These are phyloP conservation scores for Athene noctua DNA, from an alignment of 2,113 vertebrate genomes.

Conservation along the genomic window DNA sequence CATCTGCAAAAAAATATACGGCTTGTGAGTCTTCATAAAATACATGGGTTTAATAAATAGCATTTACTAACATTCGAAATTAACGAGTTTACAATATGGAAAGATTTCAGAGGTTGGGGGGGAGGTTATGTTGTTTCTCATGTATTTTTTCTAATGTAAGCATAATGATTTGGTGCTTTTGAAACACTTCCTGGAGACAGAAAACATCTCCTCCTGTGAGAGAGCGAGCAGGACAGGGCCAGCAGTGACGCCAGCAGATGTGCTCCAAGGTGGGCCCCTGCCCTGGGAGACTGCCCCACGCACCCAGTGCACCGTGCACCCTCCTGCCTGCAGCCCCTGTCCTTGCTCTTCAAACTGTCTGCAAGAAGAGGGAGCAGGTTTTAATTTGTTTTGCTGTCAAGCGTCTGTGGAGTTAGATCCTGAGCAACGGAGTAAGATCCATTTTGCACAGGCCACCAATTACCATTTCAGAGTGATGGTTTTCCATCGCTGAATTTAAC, in stretches of 20 bases:
- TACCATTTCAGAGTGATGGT: neutral
- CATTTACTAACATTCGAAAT: neutral
- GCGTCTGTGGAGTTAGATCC: neutral
- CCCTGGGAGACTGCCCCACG: too few relatives aligned
- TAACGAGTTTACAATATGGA: neutral
- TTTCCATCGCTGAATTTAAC: neutral
- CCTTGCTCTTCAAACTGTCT: neutral
- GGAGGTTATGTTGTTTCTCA: neutral
- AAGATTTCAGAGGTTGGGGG: neutral
- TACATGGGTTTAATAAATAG: neutral
- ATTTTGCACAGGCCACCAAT: neutral
- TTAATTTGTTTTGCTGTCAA: neutral
- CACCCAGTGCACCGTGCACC: fast-evolving
- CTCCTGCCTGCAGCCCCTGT: neutral
- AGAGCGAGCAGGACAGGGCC: too few relatives aligned
- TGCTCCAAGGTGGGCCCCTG: fast-evolving
- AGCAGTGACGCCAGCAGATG: neutral
- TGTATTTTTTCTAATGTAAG: neutral
- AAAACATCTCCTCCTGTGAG: neutral
- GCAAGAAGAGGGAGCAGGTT: neutral
- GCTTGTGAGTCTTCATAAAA: neutral
- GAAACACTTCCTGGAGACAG: neutral
- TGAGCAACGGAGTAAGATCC: neutral
- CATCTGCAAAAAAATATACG: neutral
- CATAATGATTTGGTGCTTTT: neutral